phyloP scores from a whole-genome alignment of 2,797 vertebrate species.

The Fistularia tabacaria region DNA sequence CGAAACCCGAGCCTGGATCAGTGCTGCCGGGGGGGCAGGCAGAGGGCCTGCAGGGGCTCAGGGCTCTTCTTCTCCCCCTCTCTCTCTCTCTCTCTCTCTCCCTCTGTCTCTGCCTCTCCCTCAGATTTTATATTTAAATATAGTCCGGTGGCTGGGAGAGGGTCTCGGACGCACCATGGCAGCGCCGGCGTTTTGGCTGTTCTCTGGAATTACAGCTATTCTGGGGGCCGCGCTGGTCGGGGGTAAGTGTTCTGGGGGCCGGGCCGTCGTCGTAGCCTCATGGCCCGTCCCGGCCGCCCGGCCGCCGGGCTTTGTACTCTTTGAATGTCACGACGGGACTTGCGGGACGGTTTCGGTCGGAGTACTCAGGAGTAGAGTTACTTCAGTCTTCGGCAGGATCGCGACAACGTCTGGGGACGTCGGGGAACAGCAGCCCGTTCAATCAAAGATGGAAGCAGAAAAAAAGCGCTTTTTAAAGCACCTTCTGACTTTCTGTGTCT shows the following conservation, averaged over 20 bases:
- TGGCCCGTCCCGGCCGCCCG: too few species aligned
- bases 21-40: conserved; percentile 69
- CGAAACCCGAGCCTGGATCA: conserved; percentile 72
- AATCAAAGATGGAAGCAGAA: too few species aligned
- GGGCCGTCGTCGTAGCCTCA: too few species aligned
- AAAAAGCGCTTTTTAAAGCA: too few species aligned
- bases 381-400: too few species aligned
- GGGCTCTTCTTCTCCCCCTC: conserved; percentile 55
- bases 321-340: too few species aligned
- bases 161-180: conserved; percentile 54
- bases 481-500: too few species aligned
- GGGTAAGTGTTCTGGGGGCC: conserved; percentile 58
- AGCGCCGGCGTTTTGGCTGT: conserved; percentile 41
- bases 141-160: conserved; percentile 25
- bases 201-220: conserved; percentile 41
- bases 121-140: conserved; percentile 48
- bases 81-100: conserved; percentile 41
- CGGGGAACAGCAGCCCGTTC: too few species aligned
- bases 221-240: conserved; percentile 43
- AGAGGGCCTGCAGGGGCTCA: conserved; percentile 46
- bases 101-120: conserved; percentile 33
- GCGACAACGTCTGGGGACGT: too few species aligned
- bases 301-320: too few species aligned
- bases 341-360: too few species aligned
- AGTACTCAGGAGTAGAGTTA: too few species aligned